Percentiles rank a stretch among this genome's conserved stretches.
Evolutionary conservation across 2,113 vertebrate species (phyloP).

Genomic region (Stigmatopora nigra): DNA sequence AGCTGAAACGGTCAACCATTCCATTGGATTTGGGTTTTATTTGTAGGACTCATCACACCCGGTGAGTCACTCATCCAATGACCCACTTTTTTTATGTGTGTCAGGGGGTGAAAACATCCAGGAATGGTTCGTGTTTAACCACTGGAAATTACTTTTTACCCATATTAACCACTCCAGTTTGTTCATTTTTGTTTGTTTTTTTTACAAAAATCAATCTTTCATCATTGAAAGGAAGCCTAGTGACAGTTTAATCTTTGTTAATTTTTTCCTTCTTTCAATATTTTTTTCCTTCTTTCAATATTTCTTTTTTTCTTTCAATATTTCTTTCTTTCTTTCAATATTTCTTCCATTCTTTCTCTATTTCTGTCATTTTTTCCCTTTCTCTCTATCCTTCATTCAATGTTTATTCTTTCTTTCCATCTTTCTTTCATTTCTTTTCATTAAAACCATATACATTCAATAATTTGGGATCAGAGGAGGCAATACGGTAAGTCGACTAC

Average conservation of each 20-base stretch:
- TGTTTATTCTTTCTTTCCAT: slow-evolving; percentile 1
- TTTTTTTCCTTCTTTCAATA: slow-evolving; percentile 5
- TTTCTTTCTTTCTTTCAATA: slow-evolving; percentile 1
- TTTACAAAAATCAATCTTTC: slow-evolving; percentile 21
- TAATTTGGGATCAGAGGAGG: too few species aligned
- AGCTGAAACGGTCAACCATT: slow-evolving; percentile 30
- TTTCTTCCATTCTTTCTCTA: slow-evolving; percentile 6
- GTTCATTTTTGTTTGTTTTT: slow-evolving; percentile 3
- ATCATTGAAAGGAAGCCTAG: slow-evolving; percentile 26
- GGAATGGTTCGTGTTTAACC: slow-evolving; percentile 32
- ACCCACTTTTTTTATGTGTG: slow-evolving; percentile 34
- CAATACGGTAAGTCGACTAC: too few species aligned
- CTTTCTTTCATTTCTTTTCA: slow-evolving; percentile 12
- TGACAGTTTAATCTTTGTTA: slow-evolving; percentile 36
- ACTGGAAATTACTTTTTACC: slow-evolving; percentile 18
- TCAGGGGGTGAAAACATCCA: slow-evolving; percentile 17
- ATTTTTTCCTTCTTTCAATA: slow-evolving; percentile 12
- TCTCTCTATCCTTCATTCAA: too few species aligned
- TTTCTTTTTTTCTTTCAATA: background rate
- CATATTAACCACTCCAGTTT: slow-evolving; percentile 22
- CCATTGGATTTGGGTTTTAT: slow-evolving; percentile 38
- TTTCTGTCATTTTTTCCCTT: background rate
- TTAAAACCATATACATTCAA: too few species aligned
- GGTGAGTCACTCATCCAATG: slow-evolving; percentile 42
- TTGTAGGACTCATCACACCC: slow-evolving; percentile 28